phyloP scores from a whole-genome alignment of 2,797 vertebrate species.

The Scolopax rusticola region DNA sequence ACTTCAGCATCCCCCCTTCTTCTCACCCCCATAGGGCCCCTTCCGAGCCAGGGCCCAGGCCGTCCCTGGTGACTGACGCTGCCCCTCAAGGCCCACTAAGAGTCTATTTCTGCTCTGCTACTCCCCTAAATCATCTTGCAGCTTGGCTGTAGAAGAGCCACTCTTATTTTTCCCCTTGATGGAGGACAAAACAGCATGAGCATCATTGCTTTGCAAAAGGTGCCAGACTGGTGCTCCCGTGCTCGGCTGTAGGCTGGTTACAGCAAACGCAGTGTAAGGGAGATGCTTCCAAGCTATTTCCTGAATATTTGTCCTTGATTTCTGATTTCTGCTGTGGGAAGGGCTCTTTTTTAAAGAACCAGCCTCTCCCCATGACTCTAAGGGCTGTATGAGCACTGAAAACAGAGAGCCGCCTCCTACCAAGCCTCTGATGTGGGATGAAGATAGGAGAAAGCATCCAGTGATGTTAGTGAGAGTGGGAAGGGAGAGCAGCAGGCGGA shows the following conservation, averaged over 20 bases:
- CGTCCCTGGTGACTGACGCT: background rate
- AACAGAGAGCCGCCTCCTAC: background rate
- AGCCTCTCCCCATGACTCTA: background rate
- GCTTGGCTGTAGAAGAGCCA: accelerated
- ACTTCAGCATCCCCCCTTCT: background rate
- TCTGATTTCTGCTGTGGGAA: background rate
- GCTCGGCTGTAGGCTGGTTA: accelerated
- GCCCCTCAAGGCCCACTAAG: accelerated
- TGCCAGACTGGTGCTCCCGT: background rate
- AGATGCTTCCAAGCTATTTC: background rate
- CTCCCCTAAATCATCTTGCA: background rate
- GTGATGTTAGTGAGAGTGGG: accelerated
- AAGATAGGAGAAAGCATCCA: background rate
- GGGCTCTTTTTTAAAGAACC: background rate
- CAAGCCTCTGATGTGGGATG: background rate
- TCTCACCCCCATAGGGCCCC: accelerated
- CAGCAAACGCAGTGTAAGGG: background rate
- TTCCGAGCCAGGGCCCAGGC: background rate
- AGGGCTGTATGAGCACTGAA: background rate
- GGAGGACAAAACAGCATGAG: background rate
- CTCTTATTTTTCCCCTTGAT: background rate
- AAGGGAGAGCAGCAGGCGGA: background rate
- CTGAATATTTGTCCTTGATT: background rate
- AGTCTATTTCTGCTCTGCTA: background rate
- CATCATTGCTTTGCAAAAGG: background rate